phyloP scores from a whole-genome alignment of 2,888 invertebrate species.

The Eugnorisma glareosa region DNA sequence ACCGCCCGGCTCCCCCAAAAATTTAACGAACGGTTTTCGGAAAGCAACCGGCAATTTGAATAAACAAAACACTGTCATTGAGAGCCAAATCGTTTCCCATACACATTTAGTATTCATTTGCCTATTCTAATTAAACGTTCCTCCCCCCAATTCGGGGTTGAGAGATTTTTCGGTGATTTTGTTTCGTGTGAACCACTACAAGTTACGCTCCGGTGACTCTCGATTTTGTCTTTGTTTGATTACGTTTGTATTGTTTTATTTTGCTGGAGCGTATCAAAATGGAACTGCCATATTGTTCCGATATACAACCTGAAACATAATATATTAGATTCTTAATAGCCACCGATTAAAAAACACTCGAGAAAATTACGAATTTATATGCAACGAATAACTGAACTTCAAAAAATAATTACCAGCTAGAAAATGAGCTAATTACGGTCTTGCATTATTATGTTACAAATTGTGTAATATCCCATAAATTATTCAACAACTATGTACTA shows the following conservation, averaged over 20 bases:
- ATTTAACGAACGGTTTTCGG: constrained; percentile 41
- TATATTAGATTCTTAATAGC: constrained; percentile 12
- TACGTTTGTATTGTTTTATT: constrained; percentile 68
- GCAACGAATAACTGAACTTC: constrained; percentile 10
- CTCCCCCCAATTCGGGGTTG: constrained; percentile 77
- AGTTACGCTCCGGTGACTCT: constrained; percentile 76
- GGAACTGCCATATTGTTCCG: constrained; percentile 49
- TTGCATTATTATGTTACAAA: constrained; percentile 3
- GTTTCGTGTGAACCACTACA: constrained; percentile 86
- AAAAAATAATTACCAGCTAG: background rate
- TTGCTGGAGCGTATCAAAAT: constrained; percentile 60
- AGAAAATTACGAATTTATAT: constrained; percentile 17
- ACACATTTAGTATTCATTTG: constrained; percentile 81
- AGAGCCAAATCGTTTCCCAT: constrained; percentile 84
- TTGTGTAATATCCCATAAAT: constrained; percentile 23
- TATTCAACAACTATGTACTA: constrained; percentile 30
- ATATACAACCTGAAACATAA: constrained; percentile 14
- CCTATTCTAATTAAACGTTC: constrained; percentile 85
- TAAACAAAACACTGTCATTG: constrained; percentile 65
- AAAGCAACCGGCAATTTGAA: constrained; percentile 44
- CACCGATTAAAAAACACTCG: background rate
- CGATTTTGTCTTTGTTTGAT: constrained; percentile 76
- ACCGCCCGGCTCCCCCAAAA: constrained; percentile 20
- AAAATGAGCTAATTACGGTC: constrained; percentile 14
- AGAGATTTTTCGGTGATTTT: constrained; percentile 82